Evolutionary conservation across 2,888 invertebrate species (phyloP).

Genomic region (Pteria penguin): DNA sequence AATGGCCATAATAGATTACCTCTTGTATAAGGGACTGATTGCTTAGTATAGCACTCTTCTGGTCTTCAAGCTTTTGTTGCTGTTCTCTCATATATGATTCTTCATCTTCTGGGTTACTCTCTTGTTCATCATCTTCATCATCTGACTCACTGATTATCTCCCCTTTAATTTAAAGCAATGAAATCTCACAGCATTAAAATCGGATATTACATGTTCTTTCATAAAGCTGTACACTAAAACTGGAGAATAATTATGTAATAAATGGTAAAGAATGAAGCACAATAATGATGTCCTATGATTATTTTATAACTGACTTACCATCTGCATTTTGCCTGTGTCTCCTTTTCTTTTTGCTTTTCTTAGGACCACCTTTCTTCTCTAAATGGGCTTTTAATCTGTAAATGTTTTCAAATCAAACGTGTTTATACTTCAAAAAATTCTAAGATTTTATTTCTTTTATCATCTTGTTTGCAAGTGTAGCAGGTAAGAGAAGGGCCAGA

Average conservation of each 20-base stretch:
- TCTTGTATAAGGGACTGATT: conserved; percentile 75
- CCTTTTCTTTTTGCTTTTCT: conserved; percentile 76
- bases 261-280: too few relatives aligned
- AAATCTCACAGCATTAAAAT: too few relatives aligned
- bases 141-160: conserved; percentile 67
- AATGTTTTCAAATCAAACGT: background rate
- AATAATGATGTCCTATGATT: too few relatives aligned
- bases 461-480: too few relatives aligned
- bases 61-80: conserved; percentile 79
- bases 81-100: conserved; percentile 80
- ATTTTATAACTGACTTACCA: conserved; percentile 64
- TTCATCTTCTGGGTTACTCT: conserved; percentile 77
- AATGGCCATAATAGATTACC: conserved; percentile 68
- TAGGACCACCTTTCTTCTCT: conserved; percentile 75
- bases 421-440: too few relatives aligned
- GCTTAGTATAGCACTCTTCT: conserved; percentile 81
- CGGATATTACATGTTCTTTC: background rate
- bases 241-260: background rate
- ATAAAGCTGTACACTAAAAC: background rate
- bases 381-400: conserved; percentile 78
- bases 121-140: conserved; percentile 80
- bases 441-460: too few relatives aligned
- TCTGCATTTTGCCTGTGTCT: conserved; percentile 65
- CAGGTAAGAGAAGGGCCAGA: too few relatives aligned
- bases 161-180: conserved; percentile 51